These are phyloP conservation scores for Lasioglossum albipes DNA, from an alignment of 1,140 invertebrate species.

Conservation along the genomic window DNA sequence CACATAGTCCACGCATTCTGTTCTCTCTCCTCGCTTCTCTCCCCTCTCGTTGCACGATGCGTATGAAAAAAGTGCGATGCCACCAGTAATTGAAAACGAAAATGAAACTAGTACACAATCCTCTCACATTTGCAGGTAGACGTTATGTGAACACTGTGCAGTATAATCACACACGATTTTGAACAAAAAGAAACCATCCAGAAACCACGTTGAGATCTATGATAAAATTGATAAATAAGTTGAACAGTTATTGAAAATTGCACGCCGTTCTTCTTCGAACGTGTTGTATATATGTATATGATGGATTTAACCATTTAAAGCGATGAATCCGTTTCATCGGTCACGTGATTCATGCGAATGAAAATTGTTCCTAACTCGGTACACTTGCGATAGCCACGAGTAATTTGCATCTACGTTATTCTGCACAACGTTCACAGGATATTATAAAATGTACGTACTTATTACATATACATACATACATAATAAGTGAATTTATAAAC, in stretches of 20 bases:
- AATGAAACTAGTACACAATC: conserved; percentile 46
- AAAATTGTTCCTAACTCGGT: background rate
- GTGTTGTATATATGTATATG: background rate
- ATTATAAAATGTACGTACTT: conserved; percentile 52
- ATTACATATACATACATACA: conserved; percentile 55
- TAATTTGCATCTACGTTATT: conserved; percentile 35
- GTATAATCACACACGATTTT: conserved; percentile 42
- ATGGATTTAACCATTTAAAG: background rate
- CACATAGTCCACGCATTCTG: conserved; percentile 16
- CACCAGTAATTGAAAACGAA: conserved; percentile 49
- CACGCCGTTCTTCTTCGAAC: background rate
- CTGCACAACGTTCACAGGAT: conserved; percentile 54
- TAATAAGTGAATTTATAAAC: conserved; percentile 71
- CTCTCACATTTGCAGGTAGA: conserved; percentile 35
- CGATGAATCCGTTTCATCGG: background rate
- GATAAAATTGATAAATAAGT: background rate
- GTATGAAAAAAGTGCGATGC: conserved; percentile 52
- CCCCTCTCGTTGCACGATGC: conserved; percentile 47
- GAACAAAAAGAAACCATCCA: too few relatives aligned
- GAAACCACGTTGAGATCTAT: background rate
- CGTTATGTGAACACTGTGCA: conserved; percentile 54
- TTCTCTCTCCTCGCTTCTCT: conserved; percentile 15
- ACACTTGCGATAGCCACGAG: background rate
- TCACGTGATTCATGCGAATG: background rate
- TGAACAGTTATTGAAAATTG: background rate